These are phyloP conservation scores for Toxotes lorentzi DNA, from an alignment of 2,797 vertebrate genomes.

Conservation along the genomic window DNA sequence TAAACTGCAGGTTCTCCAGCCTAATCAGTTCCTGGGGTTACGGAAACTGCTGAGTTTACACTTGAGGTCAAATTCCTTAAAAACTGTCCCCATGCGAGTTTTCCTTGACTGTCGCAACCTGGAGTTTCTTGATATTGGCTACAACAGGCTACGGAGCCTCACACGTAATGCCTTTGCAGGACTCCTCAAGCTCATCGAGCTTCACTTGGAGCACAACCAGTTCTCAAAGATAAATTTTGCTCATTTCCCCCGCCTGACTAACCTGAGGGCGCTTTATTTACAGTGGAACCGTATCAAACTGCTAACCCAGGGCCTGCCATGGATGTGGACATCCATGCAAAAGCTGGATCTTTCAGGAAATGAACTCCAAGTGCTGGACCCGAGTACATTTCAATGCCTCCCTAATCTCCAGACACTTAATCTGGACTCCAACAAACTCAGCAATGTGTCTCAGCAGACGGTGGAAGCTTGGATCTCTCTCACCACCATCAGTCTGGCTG, in stretches of 20 bases:
- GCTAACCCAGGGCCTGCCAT: constrained; percentile 93
- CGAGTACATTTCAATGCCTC: constrained; percentile 93
- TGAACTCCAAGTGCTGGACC: constrained; percentile 91
- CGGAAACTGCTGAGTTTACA: constrained; percentile 96
- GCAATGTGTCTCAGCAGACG: constrained; percentile 94
- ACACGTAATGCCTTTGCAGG: constrained; percentile 96
- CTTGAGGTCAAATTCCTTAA: constrained; percentile 94
- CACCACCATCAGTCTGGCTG: constrained; percentile 94
- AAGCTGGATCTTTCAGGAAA: constrained; percentile 98
- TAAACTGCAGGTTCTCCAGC: constrained; percentile 92
- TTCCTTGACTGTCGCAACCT: constrained; percentile 98
- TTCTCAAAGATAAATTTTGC: constrained; percentile 98
- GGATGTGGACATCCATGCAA: constrained; percentile 98
- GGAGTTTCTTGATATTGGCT: constrained; percentile 96
- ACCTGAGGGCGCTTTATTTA: constrained; percentile 94
- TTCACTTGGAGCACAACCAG: constrained; percentile 98
- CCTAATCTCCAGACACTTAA: constrained; percentile 97
- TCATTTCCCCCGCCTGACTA: constrained; percentile 96
- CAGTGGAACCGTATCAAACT: constrained; percentile 96
- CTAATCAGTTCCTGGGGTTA: constrained; percentile 93
- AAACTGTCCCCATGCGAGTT: constrained; percentile 92
- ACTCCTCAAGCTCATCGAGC: constrained; percentile 94
- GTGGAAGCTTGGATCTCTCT: constrained; percentile 95
- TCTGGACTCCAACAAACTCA: constrained; percentile 98
- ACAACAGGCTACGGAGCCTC: constrained; percentile 95